phyloP scores from a whole-genome alignment of 2,113 vertebrate genomes.

The Azemiops feae region DNA sequence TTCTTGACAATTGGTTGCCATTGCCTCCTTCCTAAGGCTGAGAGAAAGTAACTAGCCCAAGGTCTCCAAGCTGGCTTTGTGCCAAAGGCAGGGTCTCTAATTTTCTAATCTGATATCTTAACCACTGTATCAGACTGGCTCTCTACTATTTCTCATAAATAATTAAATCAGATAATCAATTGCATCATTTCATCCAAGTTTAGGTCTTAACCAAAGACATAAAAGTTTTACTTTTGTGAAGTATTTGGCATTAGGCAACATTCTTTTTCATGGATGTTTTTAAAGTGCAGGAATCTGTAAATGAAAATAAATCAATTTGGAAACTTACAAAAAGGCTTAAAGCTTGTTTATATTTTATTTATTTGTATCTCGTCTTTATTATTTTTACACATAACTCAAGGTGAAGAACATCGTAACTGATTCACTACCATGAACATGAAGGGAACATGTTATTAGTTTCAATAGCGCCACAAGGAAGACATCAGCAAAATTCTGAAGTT shows the following conservation, averaged over 20 bases:
- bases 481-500: neutral
- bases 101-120: neutral
- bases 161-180: neutral
- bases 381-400: neutral
- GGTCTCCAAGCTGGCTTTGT: neutral
- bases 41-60: neutral
- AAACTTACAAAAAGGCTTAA: neutral
- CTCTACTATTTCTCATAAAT: neutral
- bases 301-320: neutral
- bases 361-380: neutral
- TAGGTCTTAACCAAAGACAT: neutral
- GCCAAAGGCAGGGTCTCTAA: neutral
- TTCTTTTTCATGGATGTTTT: neutral
- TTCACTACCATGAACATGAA: neutral
- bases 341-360: neutral
- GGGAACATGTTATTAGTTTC: neutral
- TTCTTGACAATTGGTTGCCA: neutral
- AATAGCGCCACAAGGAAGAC: neutral
- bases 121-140: neutral
- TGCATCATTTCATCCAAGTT: slow-evolving; percentile 3
- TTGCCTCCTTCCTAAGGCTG: neutral
- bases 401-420: neutral
- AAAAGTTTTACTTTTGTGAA: neutral
- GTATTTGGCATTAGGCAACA: neutral
- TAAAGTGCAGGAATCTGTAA: neutral